A percentile compares a stretch with the other conserved stretches of the same genome.
These are phyloP conservation scores for Zapornia atra DNA, from an alignment of 2,113 vertebrate species.

Conservation along the genomic window DNA sequence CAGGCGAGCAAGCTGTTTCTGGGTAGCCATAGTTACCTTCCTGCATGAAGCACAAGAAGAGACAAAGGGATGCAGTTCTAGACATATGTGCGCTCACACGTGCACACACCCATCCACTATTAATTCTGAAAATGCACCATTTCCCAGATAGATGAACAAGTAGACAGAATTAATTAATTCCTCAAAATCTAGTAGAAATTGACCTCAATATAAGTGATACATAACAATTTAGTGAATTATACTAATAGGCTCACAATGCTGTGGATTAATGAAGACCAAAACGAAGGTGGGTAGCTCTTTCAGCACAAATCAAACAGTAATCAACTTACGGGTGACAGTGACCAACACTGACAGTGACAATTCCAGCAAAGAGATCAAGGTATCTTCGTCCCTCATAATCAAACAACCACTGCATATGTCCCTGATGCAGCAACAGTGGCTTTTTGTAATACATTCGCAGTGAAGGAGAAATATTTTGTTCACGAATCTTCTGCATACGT, in stretches of 20 bases:
- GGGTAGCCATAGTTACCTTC: conserved; percentile 82
- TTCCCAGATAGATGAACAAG: background rate
- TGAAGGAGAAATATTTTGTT: conserved; percentile 74
- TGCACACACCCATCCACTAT: background rate
- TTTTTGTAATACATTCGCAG: conserved; percentile 79
- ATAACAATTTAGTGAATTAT: background rate
- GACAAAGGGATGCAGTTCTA: background rate
- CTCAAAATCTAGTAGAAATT: background rate
- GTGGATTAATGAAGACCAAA: background rate
- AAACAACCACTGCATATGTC: conserved; percentile 95
- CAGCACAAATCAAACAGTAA: background rate
- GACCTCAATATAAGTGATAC: background rate
- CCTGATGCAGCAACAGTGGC: conserved; percentile 89
- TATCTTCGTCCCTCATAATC: conserved; percentile 89
- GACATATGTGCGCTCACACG: background rate
- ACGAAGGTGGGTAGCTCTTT: background rate
- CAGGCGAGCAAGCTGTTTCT: conserved; percentile 83
- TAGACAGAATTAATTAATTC: background rate
- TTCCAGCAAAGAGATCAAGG: conserved; percentile 92
- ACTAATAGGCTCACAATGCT: background rate
- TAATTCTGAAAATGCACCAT: background rate
- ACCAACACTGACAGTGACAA: conserved; percentile 90
- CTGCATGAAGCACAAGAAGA: conserved; percentile 65
- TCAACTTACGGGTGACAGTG: conserved; percentile 95
- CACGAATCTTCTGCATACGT: conserved; percentile 79